Base-by-base conservation (phyloP, 2,797 vertebrate species). In the Champsocephalus gunnari region DNA sequence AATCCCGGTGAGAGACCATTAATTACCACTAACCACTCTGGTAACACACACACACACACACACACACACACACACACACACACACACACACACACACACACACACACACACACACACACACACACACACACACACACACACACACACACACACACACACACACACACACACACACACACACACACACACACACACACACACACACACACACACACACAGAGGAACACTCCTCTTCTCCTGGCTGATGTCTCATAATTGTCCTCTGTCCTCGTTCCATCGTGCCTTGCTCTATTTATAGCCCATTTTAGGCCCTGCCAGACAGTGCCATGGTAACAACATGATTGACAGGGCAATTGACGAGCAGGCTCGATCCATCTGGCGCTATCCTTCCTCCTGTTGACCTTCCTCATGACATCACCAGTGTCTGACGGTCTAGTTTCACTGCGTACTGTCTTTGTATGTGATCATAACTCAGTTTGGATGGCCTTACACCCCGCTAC, bases 261-360 rank as follows among this genome's bases (percentile, higher is more conserved):
- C 87, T 81, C 81, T 85, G 75, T 90, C 80, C 80, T 81, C 65
- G 70, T 78, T 69, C 73, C 65, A 76, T 84, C 78, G 68, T 74
- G 72, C 73, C 71, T n/a, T 34, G 55, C 43, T 88, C 85, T 93
- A 93, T 92, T 91, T 92, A 91, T 93, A 94, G 89, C 84, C 79
- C 17, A 8, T 73, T 82, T 77, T 66, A 65, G 71, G 65, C 81
- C 89, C 75, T 38, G n/a, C 62, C 73, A 77, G 79, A 76, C 77
- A 47, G 49, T 12, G 45, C 80, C 79, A 75, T 81, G 66, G 85
- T 71, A 83, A 88, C 91, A 49, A 47, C 74, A 80, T 90, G 90
- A 92, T 75, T 91, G 91, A 90, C 90, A 89, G 79, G 67, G 58
- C 80, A 83, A 85, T 87, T 57, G 81, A 84, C 71, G n/a, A 79